Evolutionary conservation across 2,797 vertebrate genomes (phyloP), one percentile per base, ranked within the genome.

Genomic region (Orientallactaga sibirica): DNA sequence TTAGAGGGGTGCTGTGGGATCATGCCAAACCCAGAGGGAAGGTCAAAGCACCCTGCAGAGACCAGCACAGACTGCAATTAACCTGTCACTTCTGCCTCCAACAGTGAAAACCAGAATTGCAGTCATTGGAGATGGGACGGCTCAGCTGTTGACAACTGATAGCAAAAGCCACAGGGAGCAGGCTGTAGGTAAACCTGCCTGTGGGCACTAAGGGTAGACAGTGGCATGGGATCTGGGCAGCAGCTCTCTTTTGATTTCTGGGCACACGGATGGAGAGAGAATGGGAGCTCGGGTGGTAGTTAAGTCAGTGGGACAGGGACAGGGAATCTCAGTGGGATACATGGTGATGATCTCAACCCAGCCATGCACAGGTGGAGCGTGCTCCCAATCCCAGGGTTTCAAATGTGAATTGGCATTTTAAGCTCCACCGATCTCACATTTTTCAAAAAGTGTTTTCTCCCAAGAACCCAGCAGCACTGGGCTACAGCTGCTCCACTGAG

Each of bases 51-150:
- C 79, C 86, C 37, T 7, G 20, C 9, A 3, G 84, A 73, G 74
- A 74, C 70, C 74, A 33, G 88, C 25, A 33, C 62, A 82, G 67
- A 67, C 83, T 86, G 95, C 62, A 78, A 94, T 94, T 95, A 96
- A 90, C 83, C 88, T 92, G 93, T 94, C 80, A 74, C 85, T 88
- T 88, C 87, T 85, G 66, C 93, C 93, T 94, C 86, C 90, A 93
- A 92, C 67, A 7, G 43, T 92, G 78, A 88, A 88, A 93, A 91
- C 86, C 90, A 58, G 87, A 68, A 55, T 1, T 37, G 16, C 84
- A 61, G 70, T 88, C 88, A 3, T 77, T 48, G 77, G 88, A 87
- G n/a, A 89, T n/a, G 75, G 70, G 76, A 83, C 48, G 19, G 61
- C 87, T 90, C n/a, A 7, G 87, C 71, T 14, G 0, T 68, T 48